phyloP scores from a whole-genome alignment of 2,797 vertebrate genomes.

The Catamblyrhynchus diadema region DNA sequence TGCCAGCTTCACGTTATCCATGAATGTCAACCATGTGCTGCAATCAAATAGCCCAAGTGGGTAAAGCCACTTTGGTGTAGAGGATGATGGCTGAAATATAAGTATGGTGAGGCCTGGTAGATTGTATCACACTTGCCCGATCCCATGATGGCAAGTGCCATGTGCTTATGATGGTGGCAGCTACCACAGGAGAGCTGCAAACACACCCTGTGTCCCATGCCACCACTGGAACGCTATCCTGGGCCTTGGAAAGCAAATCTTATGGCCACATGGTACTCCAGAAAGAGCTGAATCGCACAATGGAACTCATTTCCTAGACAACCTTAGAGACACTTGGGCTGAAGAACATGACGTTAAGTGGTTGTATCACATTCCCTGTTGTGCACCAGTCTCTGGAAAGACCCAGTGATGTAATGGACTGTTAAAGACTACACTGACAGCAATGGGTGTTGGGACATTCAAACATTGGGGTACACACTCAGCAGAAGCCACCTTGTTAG shows the following conservation, averaged over 20 bases:
- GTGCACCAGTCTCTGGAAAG: neutral
- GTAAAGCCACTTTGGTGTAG: neutral
- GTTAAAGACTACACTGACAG: neutral
- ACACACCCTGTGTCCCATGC: neutral
- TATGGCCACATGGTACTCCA: rapidly evolving
- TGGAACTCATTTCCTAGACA: neutral
- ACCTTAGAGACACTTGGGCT: neutral
- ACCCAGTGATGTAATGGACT: rapidly evolving
- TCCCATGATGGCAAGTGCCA: neutral
- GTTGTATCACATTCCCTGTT: neutral
- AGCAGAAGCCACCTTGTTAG: neutral
- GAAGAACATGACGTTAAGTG: neutral
- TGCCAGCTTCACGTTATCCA: neutral
- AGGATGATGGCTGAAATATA: neutral
- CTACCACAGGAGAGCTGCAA: neutral
- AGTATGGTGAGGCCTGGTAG: neutral
- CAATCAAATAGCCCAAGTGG: neutral
- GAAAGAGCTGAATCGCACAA: neutral
- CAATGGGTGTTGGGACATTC: rapidly evolving
- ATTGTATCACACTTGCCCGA: too few species aligned
- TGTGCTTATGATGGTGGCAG: neutral
- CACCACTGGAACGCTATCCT: rapidly evolving
- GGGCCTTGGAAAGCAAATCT: neutral
- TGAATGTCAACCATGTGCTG: neutral
- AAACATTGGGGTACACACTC: neutral